Evolutionary conservation across 1,140 invertebrate species (phyloP).

Genomic region (Drosophila sp.): DNA sequence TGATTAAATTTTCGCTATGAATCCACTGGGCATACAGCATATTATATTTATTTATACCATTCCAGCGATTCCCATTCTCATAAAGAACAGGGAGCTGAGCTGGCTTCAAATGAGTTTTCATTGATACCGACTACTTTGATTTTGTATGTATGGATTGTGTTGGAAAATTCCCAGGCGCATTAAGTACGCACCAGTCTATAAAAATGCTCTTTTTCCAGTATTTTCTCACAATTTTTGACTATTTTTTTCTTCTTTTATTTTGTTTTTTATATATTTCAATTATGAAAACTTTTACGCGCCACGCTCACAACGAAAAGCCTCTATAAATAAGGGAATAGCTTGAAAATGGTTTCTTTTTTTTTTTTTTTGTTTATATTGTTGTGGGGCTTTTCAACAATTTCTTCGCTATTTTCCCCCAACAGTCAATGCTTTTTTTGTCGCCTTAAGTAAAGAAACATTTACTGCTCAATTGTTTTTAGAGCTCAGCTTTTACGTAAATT

Average conservation of each 20-base stretch:
- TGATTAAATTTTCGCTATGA: constrained; percentile 71
- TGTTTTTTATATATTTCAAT: constrained; percentile 77
- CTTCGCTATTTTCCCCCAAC: constrained; percentile 22
- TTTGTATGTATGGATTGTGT: constrained; percentile 30
- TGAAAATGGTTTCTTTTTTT: constrained; percentile 45
- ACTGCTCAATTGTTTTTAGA: constrained; percentile 76
- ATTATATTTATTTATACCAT: constrained; percentile 53
- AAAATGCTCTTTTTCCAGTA: constrained; percentile 34
- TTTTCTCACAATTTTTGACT: constrained; percentile 3
- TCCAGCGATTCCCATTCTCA: not conserved
- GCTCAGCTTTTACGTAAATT: constrained; percentile 73
- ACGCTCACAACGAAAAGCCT: constrained; percentile 21
- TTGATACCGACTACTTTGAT: constrained; percentile 69
- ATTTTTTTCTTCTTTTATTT: constrained; percentile 25
- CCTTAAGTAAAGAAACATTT: constrained; percentile 75
- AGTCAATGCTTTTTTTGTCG: constrained; percentile 40
- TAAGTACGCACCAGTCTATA: constrained; percentile 22
- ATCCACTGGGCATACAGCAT: constrained; percentile 66
- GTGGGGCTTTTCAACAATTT: constrained; percentile 47
- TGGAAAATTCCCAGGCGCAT: constrained; percentile 59
- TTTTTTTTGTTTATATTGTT: constrained; percentile 9
- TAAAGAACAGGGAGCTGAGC: not conserved
- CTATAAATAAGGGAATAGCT: constrained; percentile 25
- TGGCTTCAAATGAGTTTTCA: constrained; percentile 64
- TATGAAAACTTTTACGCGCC: constrained; percentile 67